Conservation (phyloP, 2,888 invertebrate genomes). For the Hypselothyrea guttata region DNA sequence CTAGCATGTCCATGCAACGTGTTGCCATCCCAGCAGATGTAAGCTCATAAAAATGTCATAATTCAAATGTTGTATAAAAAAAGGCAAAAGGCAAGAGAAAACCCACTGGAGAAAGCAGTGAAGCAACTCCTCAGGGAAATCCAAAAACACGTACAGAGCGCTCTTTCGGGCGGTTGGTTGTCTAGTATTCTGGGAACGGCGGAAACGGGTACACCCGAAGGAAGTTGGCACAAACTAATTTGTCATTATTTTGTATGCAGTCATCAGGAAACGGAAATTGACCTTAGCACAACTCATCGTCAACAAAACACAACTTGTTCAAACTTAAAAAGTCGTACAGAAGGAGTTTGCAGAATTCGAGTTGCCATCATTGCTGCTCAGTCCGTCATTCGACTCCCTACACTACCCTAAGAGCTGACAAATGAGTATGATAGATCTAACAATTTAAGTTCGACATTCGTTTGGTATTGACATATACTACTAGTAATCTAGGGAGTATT, state of each 20-base stretch:
- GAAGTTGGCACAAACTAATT: slow-evolving; percentile 37
- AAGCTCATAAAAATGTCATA: slow-evolving; percentile 39
- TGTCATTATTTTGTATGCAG: slow-evolving; percentile 62
- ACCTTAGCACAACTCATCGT: slow-evolving; percentile 5
- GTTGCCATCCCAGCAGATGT: slow-evolving; percentile 26
- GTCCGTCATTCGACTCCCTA: neutral
- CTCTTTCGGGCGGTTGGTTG: slow-evolving; percentile 33
- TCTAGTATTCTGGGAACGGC: neutral
- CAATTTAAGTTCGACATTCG: slow-evolving; percentile 17
- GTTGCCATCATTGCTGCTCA: slow-evolving; percentile 27
- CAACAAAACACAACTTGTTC: slow-evolving; percentile 21
- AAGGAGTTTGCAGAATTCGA: slow-evolving; percentile 20
- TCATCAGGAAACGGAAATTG: slow-evolving; percentile 39
- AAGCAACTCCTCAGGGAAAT: slow-evolving; percentile 7
- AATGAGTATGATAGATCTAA: slow-evolving; percentile 26
- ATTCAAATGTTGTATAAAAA: slow-evolving; percentile 18
- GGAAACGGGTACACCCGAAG: too few relatives aligned
- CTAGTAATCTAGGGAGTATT: neutral
- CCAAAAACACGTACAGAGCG: slow-evolving; percentile 52
- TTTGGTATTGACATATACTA: too few relatives aligned
- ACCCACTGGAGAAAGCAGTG: neutral
- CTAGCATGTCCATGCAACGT: slow-evolving; percentile 54
- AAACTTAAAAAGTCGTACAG: slow-evolving; percentile 24
- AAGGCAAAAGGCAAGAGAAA: too few relatives aligned
- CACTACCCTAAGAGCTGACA: neutral